Conservation (phyloP, 2,888 invertebrate species). For the Prosopocoilus inquinatus region DNA sequence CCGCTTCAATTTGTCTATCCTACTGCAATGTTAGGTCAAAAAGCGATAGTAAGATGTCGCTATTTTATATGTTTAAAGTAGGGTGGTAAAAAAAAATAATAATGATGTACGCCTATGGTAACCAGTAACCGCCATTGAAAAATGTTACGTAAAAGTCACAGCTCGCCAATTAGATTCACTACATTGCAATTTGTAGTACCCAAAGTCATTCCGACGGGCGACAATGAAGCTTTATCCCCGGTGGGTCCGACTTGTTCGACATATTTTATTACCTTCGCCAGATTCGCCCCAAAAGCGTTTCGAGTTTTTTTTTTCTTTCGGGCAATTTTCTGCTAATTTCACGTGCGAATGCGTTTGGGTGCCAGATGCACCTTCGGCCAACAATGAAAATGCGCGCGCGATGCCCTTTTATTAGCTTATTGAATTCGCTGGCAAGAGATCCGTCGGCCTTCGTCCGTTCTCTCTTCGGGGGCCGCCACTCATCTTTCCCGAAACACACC, state of each 20-base stretch:
- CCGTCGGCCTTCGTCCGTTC: slow-evolving; percentile 1
- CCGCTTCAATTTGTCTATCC: too few relatives aligned
- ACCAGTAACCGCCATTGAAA: background rate
- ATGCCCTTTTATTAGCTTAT: slow-evolving; percentile 9
- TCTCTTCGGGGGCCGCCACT: background rate
- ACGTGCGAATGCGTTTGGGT: slow-evolving; percentile 3
- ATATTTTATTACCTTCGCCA: slow-evolving; percentile 10
- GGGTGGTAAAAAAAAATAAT: too few relatives aligned
- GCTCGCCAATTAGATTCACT: slow-evolving; percentile 8
- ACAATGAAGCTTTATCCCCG: slow-evolving; percentile 1
- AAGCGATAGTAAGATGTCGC: too few relatives aligned
- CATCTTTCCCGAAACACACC: background rate
- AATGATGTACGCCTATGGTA: background rate
- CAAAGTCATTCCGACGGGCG: background rate
- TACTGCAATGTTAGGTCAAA: too few relatives aligned
- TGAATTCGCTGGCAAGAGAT: background rate
- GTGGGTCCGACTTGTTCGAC: slow-evolving; percentile 2
- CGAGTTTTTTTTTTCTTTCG: slow-evolving; percentile 2
- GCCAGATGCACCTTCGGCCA: slow-evolving; percentile 5
- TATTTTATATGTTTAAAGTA: too few relatives aligned
- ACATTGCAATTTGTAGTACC: slow-evolving; percentile 7
- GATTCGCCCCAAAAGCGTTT: slow-evolving; percentile 5
- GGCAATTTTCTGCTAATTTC: slow-evolving; percentile 12
- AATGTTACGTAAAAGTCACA: slow-evolving; percentile 3
- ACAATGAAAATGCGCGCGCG: background rate